Base-by-base conservation (phyloP, 2,888 invertebrate species). In the Scelioninae gen. 1 region DNA sequence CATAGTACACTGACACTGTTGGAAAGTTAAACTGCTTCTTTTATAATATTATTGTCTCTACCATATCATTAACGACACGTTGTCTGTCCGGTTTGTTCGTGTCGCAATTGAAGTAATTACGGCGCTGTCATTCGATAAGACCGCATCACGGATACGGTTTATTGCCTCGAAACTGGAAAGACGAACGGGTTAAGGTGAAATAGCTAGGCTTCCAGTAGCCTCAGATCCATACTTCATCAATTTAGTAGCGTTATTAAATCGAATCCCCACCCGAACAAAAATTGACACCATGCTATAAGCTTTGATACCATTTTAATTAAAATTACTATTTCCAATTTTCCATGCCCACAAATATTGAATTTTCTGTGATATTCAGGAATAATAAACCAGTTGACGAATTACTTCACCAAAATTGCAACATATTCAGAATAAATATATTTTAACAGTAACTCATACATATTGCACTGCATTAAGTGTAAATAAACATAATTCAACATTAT, bases 51-150 rank as follows among this genome's bases (percentile, higher is more conserved):
- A 45, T 79, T 72, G 55, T 53, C 55, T 72, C 32, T 31, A 23
- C 38, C 47, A 62, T 77, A 62, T 71, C 75, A 77, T 82, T 82
- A 76, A 47, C 60, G 55, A 72, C 77, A 56, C 78, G 82, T 51
- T 34, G 53, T 68, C 43, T 43, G 71, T 65, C 45, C 45, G 38
- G 63, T 51, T 63, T 65, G 75, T 71, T 60, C 53, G 51, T 56
- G 8, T 13, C 31, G 76, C 82, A 77, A 77, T 77, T 77, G 56
- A 77, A 82, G 77, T 77, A 78, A 78, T 83, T 75, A 83, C 69
- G 55, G 38, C 51, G 56, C 49, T 82, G 75, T 78, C 75, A 78
- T 69, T 78, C 69, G 78, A 78, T 75, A 75, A 74, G 69, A 58
- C 69, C 45, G 38, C 45, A 74, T 72, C 72, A 62, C 49, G 71